A percentile compares a stretch with the other conserved stretches of the same genome.
Evolutionary conservation across 2,113 vertebrate genomes (phyloP).

Genomic region (Leucopternis melanops): DNA sequence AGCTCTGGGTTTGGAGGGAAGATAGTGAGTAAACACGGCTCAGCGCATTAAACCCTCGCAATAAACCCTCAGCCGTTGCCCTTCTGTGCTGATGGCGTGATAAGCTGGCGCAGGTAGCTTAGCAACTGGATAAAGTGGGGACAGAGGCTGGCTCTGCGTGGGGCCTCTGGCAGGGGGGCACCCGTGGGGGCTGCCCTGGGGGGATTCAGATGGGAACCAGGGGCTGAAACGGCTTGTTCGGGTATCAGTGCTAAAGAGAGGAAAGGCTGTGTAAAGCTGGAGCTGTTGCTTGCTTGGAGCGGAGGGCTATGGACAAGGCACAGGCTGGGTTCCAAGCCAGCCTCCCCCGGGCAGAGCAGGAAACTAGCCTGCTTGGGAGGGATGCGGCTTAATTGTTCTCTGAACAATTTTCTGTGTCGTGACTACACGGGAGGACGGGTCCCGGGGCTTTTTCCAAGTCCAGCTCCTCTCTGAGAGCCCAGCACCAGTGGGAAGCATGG

Average conservation of each 20-base stretch:
- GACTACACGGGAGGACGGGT: not conserved
- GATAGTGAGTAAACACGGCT: not conserved
- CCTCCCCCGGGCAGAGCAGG: not conserved
- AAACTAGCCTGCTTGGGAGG: not conserved
- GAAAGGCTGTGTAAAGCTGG: not conserved
- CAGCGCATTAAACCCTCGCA: conserved; percentile 5
- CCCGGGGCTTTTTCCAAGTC: not conserved
- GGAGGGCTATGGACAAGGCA: not conserved
- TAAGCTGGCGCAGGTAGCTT: conserved; percentile 26
- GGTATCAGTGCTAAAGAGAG: rapidly evolving
- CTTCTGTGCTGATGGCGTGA: not conserved
- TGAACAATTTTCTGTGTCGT: rapidly evolving
- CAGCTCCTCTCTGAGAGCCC: not conserved
- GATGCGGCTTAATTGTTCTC: not conserved
- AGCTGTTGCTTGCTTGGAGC: not conserved
- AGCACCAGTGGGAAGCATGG: not conserved
- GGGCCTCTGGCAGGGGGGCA: not conserved
- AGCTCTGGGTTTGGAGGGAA: not conserved
- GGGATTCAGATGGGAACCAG: not conserved
- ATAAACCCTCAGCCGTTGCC: conserved; percentile 31
- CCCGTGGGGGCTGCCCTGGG: not conserved
- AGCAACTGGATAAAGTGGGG: conserved; percentile 31
- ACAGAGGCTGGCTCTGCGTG: not conserved
- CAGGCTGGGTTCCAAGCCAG: not conserved
- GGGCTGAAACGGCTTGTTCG: not conserved